phyloP scores from a whole-genome alignment of 2,113 vertebrate genomes.

The Pseudopipra pipra region DNA sequence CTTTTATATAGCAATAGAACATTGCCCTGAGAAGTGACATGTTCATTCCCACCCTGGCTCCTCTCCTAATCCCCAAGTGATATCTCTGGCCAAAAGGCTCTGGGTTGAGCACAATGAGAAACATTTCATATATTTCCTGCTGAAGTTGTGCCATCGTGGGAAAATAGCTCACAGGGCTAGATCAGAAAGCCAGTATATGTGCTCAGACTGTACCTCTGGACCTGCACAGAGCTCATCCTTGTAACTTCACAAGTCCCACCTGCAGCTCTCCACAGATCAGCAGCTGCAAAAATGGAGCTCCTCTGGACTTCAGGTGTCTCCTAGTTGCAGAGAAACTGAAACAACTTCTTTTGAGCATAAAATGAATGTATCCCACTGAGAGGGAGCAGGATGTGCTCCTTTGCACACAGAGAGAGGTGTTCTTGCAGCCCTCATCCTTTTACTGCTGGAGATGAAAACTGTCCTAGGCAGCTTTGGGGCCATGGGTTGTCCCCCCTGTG shows the following conservation, averaged over 20 bases:
- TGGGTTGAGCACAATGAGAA: neutral
- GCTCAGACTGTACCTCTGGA: neutral
- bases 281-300: neutral
- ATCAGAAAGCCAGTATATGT: rapidly evolving
- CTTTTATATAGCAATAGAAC: neutral
- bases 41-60: neutral
- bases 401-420: neutral
- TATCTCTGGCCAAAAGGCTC: neutral
- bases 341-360: neutral
- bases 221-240: neutral
- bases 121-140: neutral
- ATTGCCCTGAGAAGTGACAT: neutral
- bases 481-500: neutral
- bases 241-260: neutral
- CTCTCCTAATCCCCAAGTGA: too few relatives aligned
- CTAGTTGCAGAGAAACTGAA: neutral
- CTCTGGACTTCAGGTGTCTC: neutral
- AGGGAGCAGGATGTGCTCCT: neutral
- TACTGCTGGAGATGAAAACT: neutral
- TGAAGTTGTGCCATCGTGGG: neutral
- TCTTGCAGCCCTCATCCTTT: neutral
- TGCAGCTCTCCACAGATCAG: neutral
- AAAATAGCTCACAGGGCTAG: neutral
- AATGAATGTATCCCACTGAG: neutral
- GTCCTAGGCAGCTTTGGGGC: neutral